Evolutionary conservation across 2,888 invertebrate genomes (phyloP), one percentile per base, ranked within the genome.

Genomic region (Chymomyza caudatula): DNA sequence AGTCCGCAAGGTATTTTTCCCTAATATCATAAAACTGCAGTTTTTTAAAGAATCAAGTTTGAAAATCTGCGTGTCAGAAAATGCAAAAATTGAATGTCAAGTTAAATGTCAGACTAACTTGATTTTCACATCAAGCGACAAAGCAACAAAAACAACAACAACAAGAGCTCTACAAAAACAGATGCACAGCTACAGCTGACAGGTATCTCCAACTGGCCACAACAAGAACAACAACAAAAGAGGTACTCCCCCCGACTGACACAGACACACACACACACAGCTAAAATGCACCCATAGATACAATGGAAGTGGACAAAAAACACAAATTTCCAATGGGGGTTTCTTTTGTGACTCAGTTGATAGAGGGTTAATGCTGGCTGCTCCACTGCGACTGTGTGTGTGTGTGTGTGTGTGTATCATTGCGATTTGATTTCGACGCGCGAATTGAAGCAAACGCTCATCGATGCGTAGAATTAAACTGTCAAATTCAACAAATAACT

Each of bases 401-500:
- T 25, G 2, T 11, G 20, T 15, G 53, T 11, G 20, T n/a, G 4
- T 29, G 47, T 47, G 29, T 37, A 11, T 11, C 2, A 37, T 19
- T 13, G 60, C 23, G 23, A n/a, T 60, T 47, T 59, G 58, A 61
- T 68, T 63, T 52, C 60, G 60, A 59, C 52, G 63, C 55, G 58
- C 43, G 54, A 80, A 67, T 85, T 65, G 51, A 25, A 71, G 63
- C 64, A 69, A 70, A 60, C 69, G 71, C 69, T 81, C 87, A 88
- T 64, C 82, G 87, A 87, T 76, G 87, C 86, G 86, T 88, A 78
- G 88, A 88, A 86, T 86, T 86, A 84, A 86, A 87, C 88, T 88
- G 86, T 88, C 88, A 86, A 86, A 86, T 79, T 79, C 79, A 78
- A 87, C 86, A 87, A 87, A 87, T 86, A 88, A 81, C 78, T 71